Evolutionary conservation across 2,888 invertebrate species (phyloP), one percentile per base, ranked within the genome.

Genomic region (Stegophylla sp.): DNA sequence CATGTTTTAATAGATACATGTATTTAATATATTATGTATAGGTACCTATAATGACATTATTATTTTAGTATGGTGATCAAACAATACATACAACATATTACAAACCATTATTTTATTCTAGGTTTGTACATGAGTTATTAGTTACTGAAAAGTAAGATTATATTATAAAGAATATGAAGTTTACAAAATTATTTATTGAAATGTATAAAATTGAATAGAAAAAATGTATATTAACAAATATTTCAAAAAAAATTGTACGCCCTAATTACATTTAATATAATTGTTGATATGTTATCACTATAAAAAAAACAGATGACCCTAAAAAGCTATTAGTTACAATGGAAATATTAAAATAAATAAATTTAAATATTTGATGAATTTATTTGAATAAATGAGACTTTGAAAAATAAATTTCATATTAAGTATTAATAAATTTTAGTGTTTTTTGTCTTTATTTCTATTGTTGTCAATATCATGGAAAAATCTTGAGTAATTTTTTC

Each of bases 221-320:
- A 41, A 64, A 51, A 61, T 28, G 17, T 28, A 41, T 26, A 23
- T 20, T 56, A 56, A 20, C 20, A 56, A 56, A 56, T 51, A 28
- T 63, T 23, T 41, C 3, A 43, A 64, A 75, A 74, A 34, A 75
- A 76, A 43, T 66, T 66, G 17, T 76, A 76, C 64, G 75, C 75
- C 75, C 75, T 76, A 76, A 76, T 76, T 76, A 76, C 64, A 76
- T 76, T 76, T 34, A 34, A 34, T 7, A 34, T 34, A 5, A 76
- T 5, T 17, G 7, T 34, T 63, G 74, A 75, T 75, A 75, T 12
- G 63, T 75, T 75, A 75, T 75, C 74, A 69, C 15, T 69, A n/a
- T 17, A 9, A 34, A 74, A 48, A 17, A 53, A 75, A 51, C 74
- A 75, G 48, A 63, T 75, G 74, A 41, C 12, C 13, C 13, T 1